These are phyloP conservation scores for Erebia palarica DNA, from an alignment of 2,888 invertebrate species.

Conservation along the genomic window DNA sequence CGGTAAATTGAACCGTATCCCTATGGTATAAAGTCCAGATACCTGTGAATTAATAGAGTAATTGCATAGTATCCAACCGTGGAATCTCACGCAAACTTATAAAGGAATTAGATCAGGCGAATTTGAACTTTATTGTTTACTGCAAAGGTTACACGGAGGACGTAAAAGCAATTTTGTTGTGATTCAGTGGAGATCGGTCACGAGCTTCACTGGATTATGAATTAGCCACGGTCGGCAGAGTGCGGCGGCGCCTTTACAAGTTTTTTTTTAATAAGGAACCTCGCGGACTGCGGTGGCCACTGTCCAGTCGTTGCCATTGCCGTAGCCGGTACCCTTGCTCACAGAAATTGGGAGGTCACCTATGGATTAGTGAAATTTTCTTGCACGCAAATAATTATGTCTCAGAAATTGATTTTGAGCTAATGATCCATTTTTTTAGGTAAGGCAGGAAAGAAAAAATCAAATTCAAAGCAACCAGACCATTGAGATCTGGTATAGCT, in stretches of 20 bases:
- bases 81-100: slow-evolving; percentile 14
- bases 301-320: neutral
- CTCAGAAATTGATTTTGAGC: too few relatives aligned
- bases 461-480: too few relatives aligned
- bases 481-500: neutral
- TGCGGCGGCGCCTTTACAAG: slow-evolving; percentile 35
- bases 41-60: neutral
- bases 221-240: slow-evolving; percentile 41
- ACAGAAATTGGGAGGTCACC: neutral
- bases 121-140: slow-evolving; percentile 3
- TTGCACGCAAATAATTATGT: too few relatives aligned
- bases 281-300: neutral
- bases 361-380: neutral
- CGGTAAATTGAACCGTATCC: slow-evolving; percentile 28
- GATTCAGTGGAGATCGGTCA: slow-evolving; percentile 25
- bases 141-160: neutral
- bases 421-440: too few relatives aligned
- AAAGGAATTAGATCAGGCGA: slow-evolving; percentile 5
- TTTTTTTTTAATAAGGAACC: slow-evolving; percentile 19
- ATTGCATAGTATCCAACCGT: slow-evolving; percentile 24
- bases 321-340: neutral
- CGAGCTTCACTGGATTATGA: slow-evolving; percentile 42
- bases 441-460: too few relatives aligned
- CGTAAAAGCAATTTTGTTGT: slow-evolving; percentile 10
- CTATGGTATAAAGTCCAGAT: slow-evolving; percentile 25